Percentiles rank a stretch among this genome's conserved stretches.
These are phyloP conservation scores for Phataginus tricuspis DNA, from an alignment of 2,797 vertebrate genomes.

Conservation along the genomic window DNA sequence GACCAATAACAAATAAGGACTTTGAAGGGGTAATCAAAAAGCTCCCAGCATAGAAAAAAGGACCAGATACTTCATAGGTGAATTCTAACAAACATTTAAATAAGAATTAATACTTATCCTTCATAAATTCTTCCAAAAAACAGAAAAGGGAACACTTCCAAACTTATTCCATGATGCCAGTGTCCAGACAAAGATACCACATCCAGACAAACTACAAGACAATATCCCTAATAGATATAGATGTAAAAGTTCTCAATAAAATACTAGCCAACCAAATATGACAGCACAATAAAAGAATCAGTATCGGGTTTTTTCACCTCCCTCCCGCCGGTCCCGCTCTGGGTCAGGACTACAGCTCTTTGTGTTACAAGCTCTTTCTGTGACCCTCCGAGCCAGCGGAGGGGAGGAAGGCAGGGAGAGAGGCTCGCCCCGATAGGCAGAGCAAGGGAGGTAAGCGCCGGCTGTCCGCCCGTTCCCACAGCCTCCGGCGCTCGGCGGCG, in stretches of 20 bases:
- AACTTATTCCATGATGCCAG: not conserved
- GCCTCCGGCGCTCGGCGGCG: too few relatives aligned
- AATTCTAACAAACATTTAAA: not conserved
- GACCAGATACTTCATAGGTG: not conserved
- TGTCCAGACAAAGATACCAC: not conserved
- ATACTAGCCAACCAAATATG: not conserved
- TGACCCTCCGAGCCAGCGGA: too few relatives aligned
- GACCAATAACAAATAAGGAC: not conserved
- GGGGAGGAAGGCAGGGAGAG: too few relatives aligned
- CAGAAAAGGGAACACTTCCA: not conserved
- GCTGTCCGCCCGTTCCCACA: too few relatives aligned
- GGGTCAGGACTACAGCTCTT: too few relatives aligned
- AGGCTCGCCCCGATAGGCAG: too few relatives aligned
- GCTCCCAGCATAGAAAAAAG: not conserved
- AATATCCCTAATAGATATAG: not conserved
- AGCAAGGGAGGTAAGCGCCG: too few relatives aligned
- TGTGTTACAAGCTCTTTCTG: too few relatives aligned
- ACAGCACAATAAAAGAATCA: not conserved
- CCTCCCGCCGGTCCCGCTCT: too few relatives aligned
- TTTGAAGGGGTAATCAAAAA: not conserved
- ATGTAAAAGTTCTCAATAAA: not conserved
- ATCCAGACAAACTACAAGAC: not conserved
- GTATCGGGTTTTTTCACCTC: too few relatives aligned
- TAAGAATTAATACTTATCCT: not conserved
- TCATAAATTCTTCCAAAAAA: not conserved